Percentiles rank a stretch among this genome's conserved stretches.
These are phyloP conservation scores for Pantherophis alleghaniensis DNA, from an alignment of 2,797 vertebrate genomes.

Conservation along the genomic window DNA sequence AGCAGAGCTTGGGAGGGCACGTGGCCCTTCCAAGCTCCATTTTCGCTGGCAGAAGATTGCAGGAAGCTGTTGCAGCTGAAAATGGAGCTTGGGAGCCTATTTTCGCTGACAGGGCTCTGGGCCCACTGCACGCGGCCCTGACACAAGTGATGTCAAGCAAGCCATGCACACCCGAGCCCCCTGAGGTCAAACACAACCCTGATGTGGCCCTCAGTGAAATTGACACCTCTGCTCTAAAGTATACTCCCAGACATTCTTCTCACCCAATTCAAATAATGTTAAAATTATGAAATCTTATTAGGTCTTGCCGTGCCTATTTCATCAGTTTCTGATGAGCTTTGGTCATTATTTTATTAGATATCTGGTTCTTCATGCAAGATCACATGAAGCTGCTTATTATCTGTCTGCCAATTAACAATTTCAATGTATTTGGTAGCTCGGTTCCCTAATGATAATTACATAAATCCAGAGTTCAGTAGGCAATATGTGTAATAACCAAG, in stretches of 20 bases:
- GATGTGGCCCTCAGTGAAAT: too few relatives aligned
- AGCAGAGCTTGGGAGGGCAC: too few relatives aligned
- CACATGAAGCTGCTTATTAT: not conserved
- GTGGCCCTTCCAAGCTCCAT: too few relatives aligned
- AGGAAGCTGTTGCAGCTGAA: too few relatives aligned
- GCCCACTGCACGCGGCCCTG: too few relatives aligned
- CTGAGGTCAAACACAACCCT: too few relatives aligned
- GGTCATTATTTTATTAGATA: not conserved
- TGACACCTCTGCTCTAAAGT: not conserved
- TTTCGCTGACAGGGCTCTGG: too few relatives aligned
- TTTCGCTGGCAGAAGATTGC: too few relatives aligned
- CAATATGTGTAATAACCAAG: not conserved
- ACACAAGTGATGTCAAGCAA: too few relatives aligned
- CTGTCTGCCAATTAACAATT: not conserved
- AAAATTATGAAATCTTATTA: not conserved
- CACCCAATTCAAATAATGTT: not conserved
- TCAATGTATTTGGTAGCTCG: not conserved
- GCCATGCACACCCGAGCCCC: too few relatives aligned
- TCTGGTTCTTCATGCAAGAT: not conserved
- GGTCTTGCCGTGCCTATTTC: not conserved
- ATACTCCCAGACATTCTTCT: not conserved
- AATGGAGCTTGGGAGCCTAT: too few relatives aligned
- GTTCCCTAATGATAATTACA: not conserved
- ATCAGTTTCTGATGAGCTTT: not conserved
- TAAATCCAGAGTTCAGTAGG: not conserved